phyloP scores from a whole-genome alignment of 2,113 vertebrate species.

The Ornithorhynchus anatinus region DNA sequence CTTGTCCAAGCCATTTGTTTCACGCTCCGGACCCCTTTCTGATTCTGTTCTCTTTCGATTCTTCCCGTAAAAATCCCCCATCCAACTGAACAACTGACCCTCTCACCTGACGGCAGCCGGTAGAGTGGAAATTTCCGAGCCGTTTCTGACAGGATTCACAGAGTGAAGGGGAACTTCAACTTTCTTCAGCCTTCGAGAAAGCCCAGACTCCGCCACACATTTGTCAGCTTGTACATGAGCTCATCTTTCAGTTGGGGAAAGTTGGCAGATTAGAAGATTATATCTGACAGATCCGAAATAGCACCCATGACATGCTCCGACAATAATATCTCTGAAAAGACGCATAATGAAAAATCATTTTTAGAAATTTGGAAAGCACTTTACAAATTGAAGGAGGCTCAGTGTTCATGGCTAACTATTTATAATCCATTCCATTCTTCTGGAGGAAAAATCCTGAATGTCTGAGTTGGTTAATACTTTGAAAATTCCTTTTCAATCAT shows the following conservation, averaged over 20 bases:
- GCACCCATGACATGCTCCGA: slow-evolving; percentile 53
- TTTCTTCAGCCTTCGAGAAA: slow-evolving; percentile 62
- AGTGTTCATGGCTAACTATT: neutral
- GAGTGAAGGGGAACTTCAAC: slow-evolving; percentile 56
- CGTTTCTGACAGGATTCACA: slow-evolving; percentile 61
- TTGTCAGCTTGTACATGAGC: slow-evolving; percentile 69
- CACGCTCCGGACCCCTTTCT: slow-evolving; percentile 25
- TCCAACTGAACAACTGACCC: slow-evolving; percentile 63
- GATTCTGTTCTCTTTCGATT: slow-evolving; percentile 31
- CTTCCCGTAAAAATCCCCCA: slow-evolving; percentile 56
- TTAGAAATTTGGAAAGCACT: slow-evolving; percentile 30
- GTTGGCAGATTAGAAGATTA: slow-evolving; percentile 73
- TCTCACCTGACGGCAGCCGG: slow-evolving; percentile 71
- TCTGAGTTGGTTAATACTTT: neutral
- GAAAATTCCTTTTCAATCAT: neutral
- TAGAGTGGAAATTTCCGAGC: slow-evolving; percentile 66
- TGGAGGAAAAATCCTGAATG: neutral
- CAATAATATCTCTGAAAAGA: slow-evolving; percentile 25
- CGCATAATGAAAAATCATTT: slow-evolving; percentile 43
- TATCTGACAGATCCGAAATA: slow-evolving; percentile 73
- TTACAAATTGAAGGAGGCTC: slow-evolving; percentile 6
- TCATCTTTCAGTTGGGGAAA: slow-evolving; percentile 62
- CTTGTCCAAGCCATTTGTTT: slow-evolving; percentile 22
- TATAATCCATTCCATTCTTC: neutral
- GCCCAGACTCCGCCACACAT: slow-evolving; percentile 59